Base-by-base conservation (phyloP, 2,888 invertebrate genomes). In the Drosophila prolongata region DNA sequence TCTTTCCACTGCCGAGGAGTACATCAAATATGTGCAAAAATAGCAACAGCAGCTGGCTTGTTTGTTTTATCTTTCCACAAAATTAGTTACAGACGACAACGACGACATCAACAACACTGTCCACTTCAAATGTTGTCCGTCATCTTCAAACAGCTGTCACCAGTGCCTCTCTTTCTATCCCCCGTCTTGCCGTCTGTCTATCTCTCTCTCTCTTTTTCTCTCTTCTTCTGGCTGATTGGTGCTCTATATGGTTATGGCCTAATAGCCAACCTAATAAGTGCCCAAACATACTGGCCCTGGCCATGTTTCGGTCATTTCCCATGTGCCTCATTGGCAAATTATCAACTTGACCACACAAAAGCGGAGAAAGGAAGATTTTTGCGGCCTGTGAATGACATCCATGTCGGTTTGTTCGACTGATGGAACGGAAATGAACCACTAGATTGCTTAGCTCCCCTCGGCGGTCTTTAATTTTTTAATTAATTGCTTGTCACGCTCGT, bases 281-380 rank as follows among this genome's bases (percentile, higher is more conserved):
- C 9, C 46, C 67, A 66, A 66, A 78, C 79, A 77, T 37, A 64
- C 59, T 66, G 56, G 38, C 57, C 54, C 65, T 46, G 57, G 60
- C 66, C 75, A 58, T 59, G 62, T 74, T 66, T 80, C 73, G 82
- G 79, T 68, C 83, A 77, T 85, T 85, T 83, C 83, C 86, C 83
- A 82, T 88, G 83, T 80, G 83, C 71, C 76, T 82, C 83, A 87
- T 87, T 83, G 83, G 83, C 76, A 88, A 83, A 83, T 83, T 85
- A 87, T 83, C 83, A 84, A 40, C 64, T 60, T 61, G 70, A 42
- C 57, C 66, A 74, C 57, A 76, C 42, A 61, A 43, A 49, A 11
- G 42, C 38, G 55, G 49, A 43, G 70, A 74, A 55, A 72, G 60
- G 66, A 52, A 38, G 38, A 58, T 72, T 67, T 71, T 67, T 24